phyloP scores from a whole-genome alignment of 2,797 vertebrate genomes.

The Paramormyrops hopkinsi region DNA sequence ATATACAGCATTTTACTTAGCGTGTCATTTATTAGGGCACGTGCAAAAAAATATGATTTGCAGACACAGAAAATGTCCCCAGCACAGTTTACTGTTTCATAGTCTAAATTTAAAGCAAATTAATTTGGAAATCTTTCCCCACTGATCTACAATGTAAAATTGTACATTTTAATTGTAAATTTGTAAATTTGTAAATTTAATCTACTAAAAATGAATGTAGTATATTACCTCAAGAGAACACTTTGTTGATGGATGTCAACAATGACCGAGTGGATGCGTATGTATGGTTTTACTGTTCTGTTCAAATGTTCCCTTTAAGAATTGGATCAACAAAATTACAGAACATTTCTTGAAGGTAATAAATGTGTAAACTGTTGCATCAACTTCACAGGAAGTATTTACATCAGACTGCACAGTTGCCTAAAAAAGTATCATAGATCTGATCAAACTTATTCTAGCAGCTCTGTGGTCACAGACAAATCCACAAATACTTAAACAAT shows the following conservation, averaged over 20 bases:
- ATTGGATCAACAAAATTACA: not conserved
- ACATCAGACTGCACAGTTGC: not conserved
- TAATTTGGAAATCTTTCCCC: not conserved
- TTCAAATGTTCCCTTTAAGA: not conserved
- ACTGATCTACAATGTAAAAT: not conserved
- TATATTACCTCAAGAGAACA: not conserved
- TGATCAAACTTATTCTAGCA: not conserved
- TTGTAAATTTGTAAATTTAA: not conserved
- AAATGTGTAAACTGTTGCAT: not conserved
- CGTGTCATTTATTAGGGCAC: not conserved
- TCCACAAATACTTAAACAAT: not conserved
- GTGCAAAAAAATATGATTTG: not conserved
- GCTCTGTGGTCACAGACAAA: not conserved
- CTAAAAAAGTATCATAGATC: not conserved
- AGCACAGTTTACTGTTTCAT: not conserved
- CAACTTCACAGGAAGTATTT: not conserved
- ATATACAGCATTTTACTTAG: not conserved
- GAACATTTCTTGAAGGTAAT: not conserved
- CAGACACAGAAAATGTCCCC: not conserved
- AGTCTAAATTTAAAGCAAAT: not conserved
- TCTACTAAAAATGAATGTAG: not conserved
- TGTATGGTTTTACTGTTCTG: not conserved
- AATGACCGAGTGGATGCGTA: not conserved
- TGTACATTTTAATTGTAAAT: not conserved
- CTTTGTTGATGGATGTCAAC: not conserved